Evolutionary conservation across 2,888 invertebrate genomes (phyloP).

Genomic region (Ochropacha duplaris): DNA sequence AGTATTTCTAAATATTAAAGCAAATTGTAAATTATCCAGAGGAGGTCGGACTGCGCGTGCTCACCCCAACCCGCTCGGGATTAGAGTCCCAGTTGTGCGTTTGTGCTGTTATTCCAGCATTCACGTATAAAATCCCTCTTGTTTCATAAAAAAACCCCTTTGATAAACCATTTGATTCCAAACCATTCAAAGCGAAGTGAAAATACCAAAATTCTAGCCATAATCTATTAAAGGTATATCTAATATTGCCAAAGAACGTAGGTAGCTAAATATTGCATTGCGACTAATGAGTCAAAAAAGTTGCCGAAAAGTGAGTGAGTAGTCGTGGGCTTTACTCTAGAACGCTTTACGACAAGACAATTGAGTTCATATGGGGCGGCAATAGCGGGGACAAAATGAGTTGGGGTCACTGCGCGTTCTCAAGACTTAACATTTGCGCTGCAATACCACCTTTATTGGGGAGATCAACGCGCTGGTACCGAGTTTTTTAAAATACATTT

Average conservation of each 20-base stretch:
- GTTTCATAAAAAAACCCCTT: conserved; percentile 54
- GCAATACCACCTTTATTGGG: conserved; percentile 75
- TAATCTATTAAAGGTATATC: not conserved
- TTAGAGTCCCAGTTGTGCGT: conserved; percentile 66
- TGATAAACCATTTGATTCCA: conserved; percentile 49
- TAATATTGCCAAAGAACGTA: not conserved
- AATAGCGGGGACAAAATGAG: conserved; percentile 67
- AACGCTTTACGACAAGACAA: conserved; percentile 60
- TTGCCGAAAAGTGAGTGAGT: conserved; percentile 31
- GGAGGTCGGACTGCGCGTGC: conserved; percentile 65
- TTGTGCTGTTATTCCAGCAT: conserved; percentile 59
- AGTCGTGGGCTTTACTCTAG: conserved; percentile 33
- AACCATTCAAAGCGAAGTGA: conserved; percentile 23
- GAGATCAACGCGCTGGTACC: conserved; percentile 61
- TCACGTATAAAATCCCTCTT: conserved; percentile 56
- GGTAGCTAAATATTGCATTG: not conserved
- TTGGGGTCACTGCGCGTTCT: conserved; percentile 61
- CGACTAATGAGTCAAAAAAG: conserved; percentile 27
- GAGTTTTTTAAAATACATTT: conserved; percentile 35
- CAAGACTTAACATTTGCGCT: conserved; percentile 71
- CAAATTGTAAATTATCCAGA: conserved; percentile 68
- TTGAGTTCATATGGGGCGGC: conserved; percentile 61
- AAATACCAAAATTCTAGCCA: conserved; percentile 20
- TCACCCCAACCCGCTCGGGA: conserved; percentile 55
- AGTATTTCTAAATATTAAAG: conserved; percentile 53